Evolutionary conservation across 2,797 vertebrate genomes (phyloP), one percentile per base, ranked within the genome.

Genomic region (Dendrocincla tyrannina): DNA sequence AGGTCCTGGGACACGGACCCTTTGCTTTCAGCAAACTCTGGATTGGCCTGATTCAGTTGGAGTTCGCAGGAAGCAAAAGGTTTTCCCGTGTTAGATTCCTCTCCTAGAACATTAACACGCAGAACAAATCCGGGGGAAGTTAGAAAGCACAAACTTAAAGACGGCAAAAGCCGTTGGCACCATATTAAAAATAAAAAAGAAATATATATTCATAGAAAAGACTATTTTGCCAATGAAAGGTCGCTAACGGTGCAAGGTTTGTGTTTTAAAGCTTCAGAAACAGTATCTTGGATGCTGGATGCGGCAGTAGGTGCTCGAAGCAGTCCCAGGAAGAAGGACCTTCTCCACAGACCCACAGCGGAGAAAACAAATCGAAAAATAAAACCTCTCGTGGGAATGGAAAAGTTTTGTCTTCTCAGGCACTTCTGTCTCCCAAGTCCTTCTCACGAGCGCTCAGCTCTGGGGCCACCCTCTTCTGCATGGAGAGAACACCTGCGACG

Each of bases 391-490:
- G 92, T 93, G 95, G 96, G 96, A 86, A 33, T 63, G 47, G 96
- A 95, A 93, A 95, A 96, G 92, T 96, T 95, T 95, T 85, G 95
- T 96, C 94, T 93, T 96, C 95, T 98, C 97, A 98, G 98, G 97
- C 97, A 97, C 98, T 98, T 98, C 97, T 97, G 95, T 97, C 96
- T 96, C 95, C 97, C 92, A 81, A 97, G 97, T 95, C 95, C 96
- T 96, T 95, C 91, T 95, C n/a, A 4, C 5, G 4, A 88, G 91
- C 11, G 70, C 91, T 95, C 93, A 96, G 95, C 94, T 96, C 96
- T 94, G 96, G 95, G 95, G 90, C 94, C 95, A 88, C 95, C 93
- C 95, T 97, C 96, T 91, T 96, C 94, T 82, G 94, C 42, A 58
- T 2, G 80, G 95, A 96, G 93, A 80, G 87, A 96, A 95, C 91